Evolutionary conservation across 2,113 vertebrate species (phyloP), one percentile per base, ranked within the genome.

Genomic region (Aptenodytes patagonicus): DNA sequence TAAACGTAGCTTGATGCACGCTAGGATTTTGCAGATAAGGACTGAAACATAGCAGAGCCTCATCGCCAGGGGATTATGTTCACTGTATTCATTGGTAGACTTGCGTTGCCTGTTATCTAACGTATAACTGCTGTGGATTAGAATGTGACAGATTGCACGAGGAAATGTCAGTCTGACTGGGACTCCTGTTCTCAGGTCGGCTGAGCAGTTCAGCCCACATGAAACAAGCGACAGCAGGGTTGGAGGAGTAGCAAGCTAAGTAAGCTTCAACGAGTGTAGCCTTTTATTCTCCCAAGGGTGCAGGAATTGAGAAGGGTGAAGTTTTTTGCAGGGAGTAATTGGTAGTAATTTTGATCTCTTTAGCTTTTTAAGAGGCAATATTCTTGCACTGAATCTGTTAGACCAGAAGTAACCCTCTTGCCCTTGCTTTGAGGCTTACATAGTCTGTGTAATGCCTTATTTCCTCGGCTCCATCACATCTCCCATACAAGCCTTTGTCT

Each of bases 181-280:
- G 83, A 17, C 65, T 89, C 61, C 75, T 72, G 57, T 88, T 90
- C 83, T 69, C 68, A 62, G 92, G 91, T 95, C 4, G 9, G 64
- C 54, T 85, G 86, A 96, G 52, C 76, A n/a, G 87, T 80, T 94
- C 88, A 83, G 89, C 94, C 77, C 75, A 81, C 90, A 31, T 78
- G 78, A 51, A 89, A 62, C 62, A 44, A 91, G 61, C 75, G 83
- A 78, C 93, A 85, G 87, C 81, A 89, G 71, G 66, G 85, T 38
- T 0, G 10, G 68, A 81, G 83, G 90, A 94, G 76, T 51, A 76
- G 36, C 52, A 22, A 10, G 60, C 81, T 79, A 7, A 92, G 38
- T 49, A 31, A 93, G 87, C 71, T 90, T 57, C 82, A 84, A 36
- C 70, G 76, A 44, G 72, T 71, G 32, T 13, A 87, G 65, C 40